Base-by-base conservation (phyloP, 2,113 vertebrate species). In the Lontra canadensis region DNA sequence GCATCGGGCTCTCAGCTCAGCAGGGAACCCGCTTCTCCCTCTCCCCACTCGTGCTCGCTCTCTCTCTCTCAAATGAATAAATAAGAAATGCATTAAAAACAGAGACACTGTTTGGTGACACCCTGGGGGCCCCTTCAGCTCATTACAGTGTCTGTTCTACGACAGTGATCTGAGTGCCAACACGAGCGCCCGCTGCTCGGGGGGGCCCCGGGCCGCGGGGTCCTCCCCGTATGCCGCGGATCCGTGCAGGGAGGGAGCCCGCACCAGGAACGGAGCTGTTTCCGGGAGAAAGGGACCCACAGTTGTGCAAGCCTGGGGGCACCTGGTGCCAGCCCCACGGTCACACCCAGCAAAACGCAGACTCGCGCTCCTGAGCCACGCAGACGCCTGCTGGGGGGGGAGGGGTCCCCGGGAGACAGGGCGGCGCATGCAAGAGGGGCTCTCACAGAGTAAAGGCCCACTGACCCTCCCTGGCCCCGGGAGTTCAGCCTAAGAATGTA, bases 351-450 rank as follows among this genome's bases (percentile, higher is more conserved):
- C n/a, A 67, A n/a, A 67, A n/a, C 15, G 3, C 65, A 9, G 65
- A 67, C 65, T n/a, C 15, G 6, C 15, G 0, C 65, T n/a, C 15
- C 4, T 7, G 34, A 31, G 31, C 34, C 31, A 31, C 7, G 31
- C 15, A 6, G 31, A n/a, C 7, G 14, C 42, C 42, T 2, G n/a
- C 52, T 26, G 23, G 1, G 3, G 7, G n/a, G 34, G 79, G 52
- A 36, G 20, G 21, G 20, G 18, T 7, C 13, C n/a, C 12, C 14
- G 52, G 80, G 80, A 36, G 2, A 26, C 52, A 15, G 80, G n/a
- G 52, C 3, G 0, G n/a, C 20, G 12, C 23, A 4, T 25, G 12
- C 1, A 57, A 1, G 12, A 42, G 25, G 0, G 3, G 1, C 12
- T 18, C 57, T 36, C 42, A 14, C 57, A 3, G 31, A 31, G 2